Evolutionary conservation across 1,140 invertebrate species (phyloP).

Genomic region (Drosophila funebris): DNA sequence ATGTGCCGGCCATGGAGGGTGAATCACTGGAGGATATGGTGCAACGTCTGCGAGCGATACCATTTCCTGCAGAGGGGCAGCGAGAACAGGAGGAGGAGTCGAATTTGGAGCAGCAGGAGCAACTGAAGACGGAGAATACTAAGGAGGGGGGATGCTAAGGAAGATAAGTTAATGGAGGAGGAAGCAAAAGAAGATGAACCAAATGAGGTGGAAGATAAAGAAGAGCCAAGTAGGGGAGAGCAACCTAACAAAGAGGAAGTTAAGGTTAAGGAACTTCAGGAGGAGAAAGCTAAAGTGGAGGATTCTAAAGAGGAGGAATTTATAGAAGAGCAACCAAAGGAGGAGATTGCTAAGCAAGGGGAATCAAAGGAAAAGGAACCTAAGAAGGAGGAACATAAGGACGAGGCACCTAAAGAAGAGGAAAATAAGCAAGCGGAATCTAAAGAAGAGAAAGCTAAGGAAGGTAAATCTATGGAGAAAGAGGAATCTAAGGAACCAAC

Average conservation of each 20-base stretch:
- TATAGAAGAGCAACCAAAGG: background rate
- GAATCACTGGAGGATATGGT: conserved; percentile 77
- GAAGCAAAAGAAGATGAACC: background rate
- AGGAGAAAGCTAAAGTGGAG: background rate
- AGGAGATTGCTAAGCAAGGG: background rate
- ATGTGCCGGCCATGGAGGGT: background rate
- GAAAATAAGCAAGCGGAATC: background rate
- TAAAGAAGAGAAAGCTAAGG: background rate
- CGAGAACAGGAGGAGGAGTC: too few relatives aligned
- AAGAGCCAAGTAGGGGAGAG: background rate
- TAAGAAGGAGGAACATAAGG: background rate
- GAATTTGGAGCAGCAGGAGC: background rate
- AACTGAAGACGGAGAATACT: background rate
- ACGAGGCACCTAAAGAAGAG: background rate
- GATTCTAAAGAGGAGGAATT: background rate
- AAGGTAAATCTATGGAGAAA: background rate
- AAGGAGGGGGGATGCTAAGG: background rate
- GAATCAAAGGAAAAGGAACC: background rate
- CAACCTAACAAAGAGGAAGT: background rate
- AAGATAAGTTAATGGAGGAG: too few relatives aligned
- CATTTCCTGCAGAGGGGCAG: conserved; percentile 41
- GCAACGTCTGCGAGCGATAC: conserved; percentile 56
- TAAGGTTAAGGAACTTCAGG: background rate
- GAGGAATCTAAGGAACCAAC: background rate
- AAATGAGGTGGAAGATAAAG: background rate